Base-by-base conservation (phyloP, 2,113 vertebrate genomes). In the Suricata suricatta region DNA sequence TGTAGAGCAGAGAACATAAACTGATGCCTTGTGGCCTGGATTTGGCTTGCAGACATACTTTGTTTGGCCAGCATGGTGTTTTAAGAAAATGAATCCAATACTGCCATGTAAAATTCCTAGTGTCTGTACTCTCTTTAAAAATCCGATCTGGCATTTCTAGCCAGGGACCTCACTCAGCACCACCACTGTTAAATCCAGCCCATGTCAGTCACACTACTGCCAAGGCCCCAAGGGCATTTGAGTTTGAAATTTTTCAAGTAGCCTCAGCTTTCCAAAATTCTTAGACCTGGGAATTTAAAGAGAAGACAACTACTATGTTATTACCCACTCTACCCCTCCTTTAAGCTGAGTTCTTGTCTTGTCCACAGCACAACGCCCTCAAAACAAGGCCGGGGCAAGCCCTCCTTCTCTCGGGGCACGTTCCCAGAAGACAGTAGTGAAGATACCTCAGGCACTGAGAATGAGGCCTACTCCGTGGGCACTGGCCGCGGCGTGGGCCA, bases 401-500 rank as follows among this genome's bases (percentile, higher is more conserved):
- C 99, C 1, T 99, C 99, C 6, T 99, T 99, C 98, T 99, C 99
- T 12, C 99, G 99, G 84, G 99, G 99, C 0, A 99, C 99, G 64
- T 99, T 99, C 98, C 99, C 99, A 0, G 99, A 99, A 90, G 99
- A 99, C 98, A 99, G 99, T 99, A 99, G 99, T 0, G 99, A 99
- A 98, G 99, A 99, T 97, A 99, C 99, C 0, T 99, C 99, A 0
- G 99, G 99, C 96, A 99, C 99, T 0, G 99, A 99, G 97, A 99
- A 99, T 0, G 99, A 99, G 97, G 99, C 99, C 60, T 99, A 99
- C 98, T 99, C 99, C 0, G 99, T 99, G 60, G 99, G 99, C 97
- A 99, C 99, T 0, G 99, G 99, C 64, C 99, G 99, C 96, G 96
- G 99, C 0, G 99, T 99, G 97, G 99, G 99, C 64, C 99, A 99